Evolutionary conservation across 2,888 invertebrate genomes (phyloP).

Genomic region (Tridacna gigas): DNA sequence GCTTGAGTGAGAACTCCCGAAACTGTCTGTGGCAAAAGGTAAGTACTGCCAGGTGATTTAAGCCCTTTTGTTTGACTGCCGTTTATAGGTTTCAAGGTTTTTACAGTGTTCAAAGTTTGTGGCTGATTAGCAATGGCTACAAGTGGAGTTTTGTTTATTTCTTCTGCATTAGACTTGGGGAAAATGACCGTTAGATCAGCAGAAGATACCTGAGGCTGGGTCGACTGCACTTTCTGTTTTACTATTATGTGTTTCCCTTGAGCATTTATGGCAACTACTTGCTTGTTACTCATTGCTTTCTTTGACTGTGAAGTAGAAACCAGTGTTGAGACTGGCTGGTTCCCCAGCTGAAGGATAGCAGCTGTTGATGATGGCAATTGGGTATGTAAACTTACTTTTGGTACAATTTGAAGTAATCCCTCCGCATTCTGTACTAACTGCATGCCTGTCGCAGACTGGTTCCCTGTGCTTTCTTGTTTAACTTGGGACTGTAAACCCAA

Average conservation of each 20-base stretch:
- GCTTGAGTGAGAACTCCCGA: constrained; percentile 26
- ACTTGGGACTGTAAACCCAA: constrained; percentile 28
- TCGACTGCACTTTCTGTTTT: not conserved
- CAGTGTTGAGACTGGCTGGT: not conserved
- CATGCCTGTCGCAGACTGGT: constrained; percentile 22
- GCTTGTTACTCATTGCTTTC: constrained; percentile 1
- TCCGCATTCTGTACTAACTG: constrained; percentile 46
- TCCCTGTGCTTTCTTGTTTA: constrained; percentile 1
- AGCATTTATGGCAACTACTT: constrained; percentile 20
- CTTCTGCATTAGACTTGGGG: not conserved
- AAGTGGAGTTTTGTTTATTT: not conserved
- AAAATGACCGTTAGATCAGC: not conserved
- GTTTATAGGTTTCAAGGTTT: constrained; percentile 23
- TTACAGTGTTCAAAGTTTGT: not conserved
- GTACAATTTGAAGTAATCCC: constrained; percentile 43
- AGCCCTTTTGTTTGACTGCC: constrained; percentile 24
- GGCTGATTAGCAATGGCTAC: not conserved
- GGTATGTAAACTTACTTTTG: constrained; percentile 31
- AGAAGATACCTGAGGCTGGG: not conserved
- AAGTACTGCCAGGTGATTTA: constrained; percentile 23
- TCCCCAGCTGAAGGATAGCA: not conserved
- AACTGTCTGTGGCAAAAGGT: constrained; percentile 34
- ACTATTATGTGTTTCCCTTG: constrained; percentile 27
- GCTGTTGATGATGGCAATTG: constrained; percentile 32
- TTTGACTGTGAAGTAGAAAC: not conserved